Base-by-base conservation (phyloP, 1,140 invertebrate genomes). In the Solenopsis fugax region DNA sequence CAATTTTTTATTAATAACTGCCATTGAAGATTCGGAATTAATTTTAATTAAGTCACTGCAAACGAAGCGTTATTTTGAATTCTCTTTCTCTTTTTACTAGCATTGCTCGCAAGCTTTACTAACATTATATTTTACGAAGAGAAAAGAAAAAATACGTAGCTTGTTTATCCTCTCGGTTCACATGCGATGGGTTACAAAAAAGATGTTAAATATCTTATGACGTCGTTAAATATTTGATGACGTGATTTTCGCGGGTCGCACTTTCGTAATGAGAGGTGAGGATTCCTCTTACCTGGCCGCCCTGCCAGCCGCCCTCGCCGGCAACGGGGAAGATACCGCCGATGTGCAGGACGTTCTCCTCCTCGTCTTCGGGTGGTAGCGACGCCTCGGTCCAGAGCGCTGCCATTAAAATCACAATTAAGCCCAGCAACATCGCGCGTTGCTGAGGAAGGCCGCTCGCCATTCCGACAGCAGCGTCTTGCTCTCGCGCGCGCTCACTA, bases 261-360 rank as follows among this genome's bases (percentile, higher is more conserved):
- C 18, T 71, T 76, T 37, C 29, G 60, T 12, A 76, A 21, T 45
- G 24, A 58, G 60, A 3, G 45, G 62, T 34, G 62, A n/a, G 13
- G 12, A 52, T 62, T 64, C 9, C 50, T 90, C 92, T 84, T 21
- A 96, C 96, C 96, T 98, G 98, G 16, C 98, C 98, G 78, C 98
- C 98, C 94, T 99, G 97, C 98, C 99, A 99, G 77, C 99, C 98
- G 75, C 98, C 99, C 93, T 98, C 97, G 13, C 98, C 98, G 76
- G 96, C 97, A 94, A 99, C 99, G 4, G 99, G 99, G 96, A 99
- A 99, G 90, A 99, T 99, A 29, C 98, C 99, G 67, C 98, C 99
- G 94, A 99, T 99, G 95, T 99, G 98, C 85, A 99, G 96, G 86
- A 98, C 97, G 95, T 97, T 97, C 89, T 97, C 96, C 45, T 89